A percentile compares a stretch with the other conserved stretches of the same genome.
phyloP scores from a whole-genome alignment of 1,140 invertebrate genomes.

The Drosophila equinoxialis region DNA sequence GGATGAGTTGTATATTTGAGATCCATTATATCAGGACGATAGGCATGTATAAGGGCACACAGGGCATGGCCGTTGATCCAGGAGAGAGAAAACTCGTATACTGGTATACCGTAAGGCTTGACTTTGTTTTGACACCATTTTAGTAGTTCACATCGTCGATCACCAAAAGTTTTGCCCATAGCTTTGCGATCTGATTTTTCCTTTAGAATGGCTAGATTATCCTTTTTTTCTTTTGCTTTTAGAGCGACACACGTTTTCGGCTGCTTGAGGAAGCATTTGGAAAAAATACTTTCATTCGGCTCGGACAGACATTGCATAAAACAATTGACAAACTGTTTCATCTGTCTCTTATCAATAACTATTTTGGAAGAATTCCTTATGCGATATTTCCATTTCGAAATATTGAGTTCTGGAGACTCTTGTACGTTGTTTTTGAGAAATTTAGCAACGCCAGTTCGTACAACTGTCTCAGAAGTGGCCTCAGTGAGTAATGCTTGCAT shows the following conservation, averaged over 20 bases:
- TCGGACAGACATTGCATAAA: background rate
- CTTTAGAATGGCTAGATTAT: background rate
- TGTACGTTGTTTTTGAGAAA: too few species aligned
- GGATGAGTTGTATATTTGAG: conserved; percentile 3
- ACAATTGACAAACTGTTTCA: background rate
- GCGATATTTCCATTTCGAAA: background rate
- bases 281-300: background rate
- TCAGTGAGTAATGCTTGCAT: too few species aligned
- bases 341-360: background rate
- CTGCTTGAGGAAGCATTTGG: background rate
- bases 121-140: conserved; percentile 56
- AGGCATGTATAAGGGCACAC: conserved; percentile 53
- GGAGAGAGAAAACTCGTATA: conserved; percentile 59
- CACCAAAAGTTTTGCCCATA: conserved; percentile 48
- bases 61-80: conserved; percentile 55
- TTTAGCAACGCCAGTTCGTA: too few species aligned
- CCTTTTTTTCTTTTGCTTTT: background rate
- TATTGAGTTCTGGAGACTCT: too few species aligned
- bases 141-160: conserved; percentile 24
- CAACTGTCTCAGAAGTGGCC: too few species aligned
- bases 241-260: background rate
- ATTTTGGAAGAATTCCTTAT: background rate
- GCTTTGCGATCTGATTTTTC: background rate
- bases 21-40: conserved; percentile 42
- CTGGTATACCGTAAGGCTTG: conserved; percentile 58